Conservation (phyloP, 2,888 invertebrate species). For the Crocallis elinguaria region DNA sequence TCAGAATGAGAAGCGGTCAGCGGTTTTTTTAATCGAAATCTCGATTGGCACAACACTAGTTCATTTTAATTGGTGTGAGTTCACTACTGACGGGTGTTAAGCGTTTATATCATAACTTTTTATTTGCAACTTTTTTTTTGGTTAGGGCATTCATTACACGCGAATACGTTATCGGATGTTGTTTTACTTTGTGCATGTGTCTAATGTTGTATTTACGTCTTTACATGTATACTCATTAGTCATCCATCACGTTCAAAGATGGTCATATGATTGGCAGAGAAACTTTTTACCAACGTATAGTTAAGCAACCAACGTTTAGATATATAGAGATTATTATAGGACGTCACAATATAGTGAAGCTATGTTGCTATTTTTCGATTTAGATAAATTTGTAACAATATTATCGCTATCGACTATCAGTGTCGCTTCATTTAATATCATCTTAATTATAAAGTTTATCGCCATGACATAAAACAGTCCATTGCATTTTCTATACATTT, state of each 20-base stretch:
- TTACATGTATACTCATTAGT: constrained; percentile 1
- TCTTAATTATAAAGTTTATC: constrained; percentile 25
- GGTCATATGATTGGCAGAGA: not conserved
- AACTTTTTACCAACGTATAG: not conserved
- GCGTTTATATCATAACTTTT: constrained; percentile 28
- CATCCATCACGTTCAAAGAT: not conserved
- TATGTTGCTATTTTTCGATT: constrained; percentile 5
- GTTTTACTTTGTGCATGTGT: not conserved
- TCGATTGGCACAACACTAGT: constrained; percentile 65
- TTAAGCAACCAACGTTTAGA: not conserved
- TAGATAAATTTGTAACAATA: constrained; percentile 11
- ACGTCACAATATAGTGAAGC: not conserved
- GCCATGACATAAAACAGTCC: constrained; percentile 23
- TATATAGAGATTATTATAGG: not conserved
- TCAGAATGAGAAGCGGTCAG: constrained; percentile 52
- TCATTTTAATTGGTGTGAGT: constrained; percentile 64
- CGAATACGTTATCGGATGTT: not conserved
- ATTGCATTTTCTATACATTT: constrained; percentile 24
- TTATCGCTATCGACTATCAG: constrained; percentile 7
- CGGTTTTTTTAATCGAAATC: constrained; percentile 69
- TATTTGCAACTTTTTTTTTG: constrained; percentile 20
- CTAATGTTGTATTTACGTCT: constrained; percentile 1
- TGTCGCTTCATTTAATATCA: constrained; percentile 18
- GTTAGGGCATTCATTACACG: constrained; percentile 8
- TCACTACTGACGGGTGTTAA: constrained; percentile 40